A percentile compares a stretch with the other conserved stretches of the same genome.
Conservation (phyloP, 2,113 vertebrate species). For the Pachypanchax playfairii region DNA sequence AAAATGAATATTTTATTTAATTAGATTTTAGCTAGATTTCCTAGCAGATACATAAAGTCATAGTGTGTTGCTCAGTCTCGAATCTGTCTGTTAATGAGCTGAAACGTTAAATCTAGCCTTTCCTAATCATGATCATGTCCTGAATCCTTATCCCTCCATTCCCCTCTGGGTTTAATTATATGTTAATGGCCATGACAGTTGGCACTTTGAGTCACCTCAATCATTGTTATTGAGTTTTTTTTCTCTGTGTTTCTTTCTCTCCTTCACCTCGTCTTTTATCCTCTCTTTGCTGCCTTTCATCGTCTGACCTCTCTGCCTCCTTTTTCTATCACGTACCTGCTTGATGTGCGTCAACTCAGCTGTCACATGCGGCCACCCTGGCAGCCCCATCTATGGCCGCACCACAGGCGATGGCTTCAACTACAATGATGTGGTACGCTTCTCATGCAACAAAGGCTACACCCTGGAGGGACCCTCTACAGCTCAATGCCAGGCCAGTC, state of each 20-base stretch:
- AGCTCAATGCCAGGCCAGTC: slow-evolving; percentile 92
- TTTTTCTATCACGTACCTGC: neutral
- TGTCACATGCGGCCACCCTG: slow-evolving; percentile 95
- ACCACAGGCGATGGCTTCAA: slow-evolving; percentile 95
- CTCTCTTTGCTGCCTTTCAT: neutral
- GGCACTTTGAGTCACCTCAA: slow-evolving; percentile 42
- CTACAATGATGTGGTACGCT: slow-evolving; percentile 93
- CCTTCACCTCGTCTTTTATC: neutral
- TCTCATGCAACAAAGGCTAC: slow-evolving; percentile 94
- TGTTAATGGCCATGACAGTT: slow-evolving; percentile 58
- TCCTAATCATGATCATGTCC: slow-evolving; percentile 20
- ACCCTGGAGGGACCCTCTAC: slow-evolving; percentile 93
- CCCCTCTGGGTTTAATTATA: slow-evolving; percentile 57
- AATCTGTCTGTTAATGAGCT: slow-evolving; percentile 32
- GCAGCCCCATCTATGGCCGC: slow-evolving; percentile 95
- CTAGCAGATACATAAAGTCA: no score
- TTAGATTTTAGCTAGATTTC: no score
- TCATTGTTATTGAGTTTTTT: slow-evolving; percentile 50
- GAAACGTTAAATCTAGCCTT: slow-evolving; percentile 31
- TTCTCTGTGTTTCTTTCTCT: slow-evolving; percentile 8
- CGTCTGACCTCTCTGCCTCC: neutral
- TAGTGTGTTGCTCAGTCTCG: slow-evolving; percentile 32
- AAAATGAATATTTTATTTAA: neutral
- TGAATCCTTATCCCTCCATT: slow-evolving; percentile 27
- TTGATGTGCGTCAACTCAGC: slow-evolving; percentile 65